phyloP scores from a whole-genome alignment of 2,888 invertebrate species.

The Hydrotaea diabolus region DNA sequence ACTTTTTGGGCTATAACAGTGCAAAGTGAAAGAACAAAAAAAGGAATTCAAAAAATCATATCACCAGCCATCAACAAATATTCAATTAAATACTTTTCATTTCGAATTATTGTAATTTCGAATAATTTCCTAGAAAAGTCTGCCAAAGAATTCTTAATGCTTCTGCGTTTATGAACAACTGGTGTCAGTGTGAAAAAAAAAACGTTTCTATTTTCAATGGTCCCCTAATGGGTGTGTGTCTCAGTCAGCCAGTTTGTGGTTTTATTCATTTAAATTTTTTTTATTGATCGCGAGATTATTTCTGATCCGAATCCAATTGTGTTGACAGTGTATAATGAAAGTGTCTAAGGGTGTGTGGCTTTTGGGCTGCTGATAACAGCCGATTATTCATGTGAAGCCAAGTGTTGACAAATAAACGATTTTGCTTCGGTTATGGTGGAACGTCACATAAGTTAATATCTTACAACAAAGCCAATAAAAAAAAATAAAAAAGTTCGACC shows the following conservation, averaged over 20 bases:
- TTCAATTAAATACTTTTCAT: neutral
- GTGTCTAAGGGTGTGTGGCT: neutral
- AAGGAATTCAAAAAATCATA: neutral
- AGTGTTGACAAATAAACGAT: conserved; percentile 13
- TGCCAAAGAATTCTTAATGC: neutral
- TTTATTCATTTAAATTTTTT: neutral
- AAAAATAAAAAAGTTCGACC: neutral
- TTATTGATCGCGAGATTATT: conserved; percentile 23
- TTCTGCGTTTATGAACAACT: too few relatives aligned
- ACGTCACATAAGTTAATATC: neutral
- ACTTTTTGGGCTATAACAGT: neutral
- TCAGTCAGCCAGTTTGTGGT: too few relatives aligned
- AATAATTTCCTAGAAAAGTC: neutral
- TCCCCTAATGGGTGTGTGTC: conserved; percentile 1
- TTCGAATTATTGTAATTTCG: neutral
- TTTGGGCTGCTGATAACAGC: conserved; percentile 10
- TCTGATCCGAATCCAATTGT: conserved; percentile 40
- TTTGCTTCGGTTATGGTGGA: neutral
- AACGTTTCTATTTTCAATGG: neutral
- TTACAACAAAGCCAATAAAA: neutral
- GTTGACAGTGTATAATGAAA: conserved; percentile 21
- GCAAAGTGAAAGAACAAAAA: neutral
- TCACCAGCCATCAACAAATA: neutral
- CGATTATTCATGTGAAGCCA: conserved; percentile 2
- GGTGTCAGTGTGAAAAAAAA: neutral